phyloP scores from a whole-genome alignment of 2,113 vertebrate genomes.

The Lepidothrix coronata region DNA sequence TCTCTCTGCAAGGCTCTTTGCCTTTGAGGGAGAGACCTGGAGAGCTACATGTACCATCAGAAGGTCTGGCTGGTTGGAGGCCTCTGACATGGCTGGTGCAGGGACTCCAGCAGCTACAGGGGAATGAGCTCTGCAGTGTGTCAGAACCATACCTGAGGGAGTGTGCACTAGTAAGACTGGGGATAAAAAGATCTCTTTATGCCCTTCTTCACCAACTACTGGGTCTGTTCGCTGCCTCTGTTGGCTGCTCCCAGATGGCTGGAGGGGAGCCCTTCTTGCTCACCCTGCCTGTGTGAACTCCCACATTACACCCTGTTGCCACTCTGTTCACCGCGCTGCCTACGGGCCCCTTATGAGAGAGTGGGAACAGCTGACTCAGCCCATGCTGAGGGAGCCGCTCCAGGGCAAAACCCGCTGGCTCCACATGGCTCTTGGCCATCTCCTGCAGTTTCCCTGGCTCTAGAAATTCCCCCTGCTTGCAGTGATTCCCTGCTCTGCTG shows the following conservation, averaged over 20 bases:
- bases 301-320: neutral
- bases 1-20: neutral
- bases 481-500: neutral
- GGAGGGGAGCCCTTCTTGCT: neutral
- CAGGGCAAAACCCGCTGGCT: neutral
- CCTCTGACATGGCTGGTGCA: neutral
- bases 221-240: neutral
- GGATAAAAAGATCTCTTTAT: neutral
- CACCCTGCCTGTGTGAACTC: neutral
- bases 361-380: neutral
- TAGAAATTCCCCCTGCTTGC: neutral
- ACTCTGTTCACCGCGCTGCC: neutral
- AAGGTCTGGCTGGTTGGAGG: neutral
- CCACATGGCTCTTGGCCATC: neutral
- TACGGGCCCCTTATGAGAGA: neutral
- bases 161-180: neutral
- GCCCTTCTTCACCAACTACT: neutral
- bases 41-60: neutral
- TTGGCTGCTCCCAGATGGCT: neutral
- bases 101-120: neutral
- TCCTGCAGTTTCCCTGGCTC: neutral
- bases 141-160: neutral
- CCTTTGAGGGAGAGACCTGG: neutral
- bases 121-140: neutral
- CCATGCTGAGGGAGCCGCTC: neutral